phyloP scores from a whole-genome alignment of 1,140 invertebrate species.

The Streblospio benedicti region DNA sequence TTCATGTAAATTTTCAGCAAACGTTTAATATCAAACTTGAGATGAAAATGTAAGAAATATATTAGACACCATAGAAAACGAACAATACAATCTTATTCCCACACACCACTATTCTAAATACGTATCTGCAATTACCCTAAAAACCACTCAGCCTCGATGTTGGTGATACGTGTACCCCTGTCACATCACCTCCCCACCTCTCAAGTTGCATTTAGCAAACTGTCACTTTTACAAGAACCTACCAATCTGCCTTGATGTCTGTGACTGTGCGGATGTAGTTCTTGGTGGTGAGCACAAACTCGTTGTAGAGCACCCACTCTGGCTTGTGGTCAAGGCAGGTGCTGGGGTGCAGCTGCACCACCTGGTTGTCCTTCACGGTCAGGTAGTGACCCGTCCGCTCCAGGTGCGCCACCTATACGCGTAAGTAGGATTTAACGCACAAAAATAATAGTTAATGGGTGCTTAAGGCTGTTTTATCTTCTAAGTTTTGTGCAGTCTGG shows the following conservation, averaged over 20 bases:
- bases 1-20: too few species aligned
- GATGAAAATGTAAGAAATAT: constrained; percentile 1
- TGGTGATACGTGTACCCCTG: not conserved
- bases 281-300: constrained; percentile 98
- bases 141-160: too few species aligned
- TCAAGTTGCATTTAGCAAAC: not conserved
- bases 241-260: constrained; percentile 89
- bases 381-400: constrained; percentile 93
- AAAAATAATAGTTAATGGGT: constrained; percentile 9
- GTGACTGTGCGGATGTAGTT: constrained; percentile 99
- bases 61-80: too few species aligned
- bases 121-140: not conserved
- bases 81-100: not conserved
- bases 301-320: constrained; percentile 99
- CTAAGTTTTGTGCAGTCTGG: too few species aligned
- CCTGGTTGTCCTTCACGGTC: constrained; percentile 98
- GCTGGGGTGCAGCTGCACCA: constrained; percentile 96
- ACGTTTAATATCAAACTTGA: too few species aligned
- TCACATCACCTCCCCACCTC: not conserved
- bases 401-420: constrained; percentile 75
- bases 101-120: not conserved
- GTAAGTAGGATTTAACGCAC: constrained; percentile 7
- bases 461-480: too few species aligned
- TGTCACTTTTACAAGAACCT: too few species aligned
- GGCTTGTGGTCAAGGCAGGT: constrained; percentile 98